Evolutionary conservation across 2,797 vertebrate genomes (phyloP).

Genomic region (Nannoperca obscura): DNA sequence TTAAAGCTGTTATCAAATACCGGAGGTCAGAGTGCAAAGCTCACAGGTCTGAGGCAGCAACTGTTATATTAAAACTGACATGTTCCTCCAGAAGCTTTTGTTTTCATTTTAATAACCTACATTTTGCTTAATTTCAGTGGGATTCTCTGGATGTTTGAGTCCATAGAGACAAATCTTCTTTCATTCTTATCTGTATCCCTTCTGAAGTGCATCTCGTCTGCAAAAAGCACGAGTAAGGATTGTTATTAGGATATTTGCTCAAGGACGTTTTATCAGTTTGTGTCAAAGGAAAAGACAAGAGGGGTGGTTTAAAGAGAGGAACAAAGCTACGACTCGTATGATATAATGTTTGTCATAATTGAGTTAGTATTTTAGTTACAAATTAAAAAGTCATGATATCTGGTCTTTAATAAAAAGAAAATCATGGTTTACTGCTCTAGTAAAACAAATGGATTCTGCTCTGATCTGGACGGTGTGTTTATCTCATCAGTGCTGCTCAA

Average conservation of each 20-base stretch:
- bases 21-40: neutral
- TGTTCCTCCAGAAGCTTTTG: neutral
- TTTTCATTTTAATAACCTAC: neutral
- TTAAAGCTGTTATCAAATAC: slow-evolving; percentile 11
- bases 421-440: neutral
- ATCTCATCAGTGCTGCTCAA: neutral
- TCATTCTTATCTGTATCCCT: slow-evolving; percentile 13
- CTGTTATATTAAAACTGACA: neutral
- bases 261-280: slow-evolving; percentile 30
- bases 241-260: slow-evolving; percentile 4
- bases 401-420: neutral
- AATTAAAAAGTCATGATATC: neutral
- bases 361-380: neutral
- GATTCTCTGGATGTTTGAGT: slow-evolving; percentile 14
- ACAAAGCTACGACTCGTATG: neutral
- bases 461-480: neutral
- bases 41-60: neutral
- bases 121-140: neutral
- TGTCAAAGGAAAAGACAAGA: slow-evolving; percentile 11
- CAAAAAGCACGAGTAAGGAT: too few species aligned
- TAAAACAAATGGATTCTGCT: neutral
- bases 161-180: neutral
- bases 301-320: neutral
- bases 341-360: neutral
- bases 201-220: slow-evolving; percentile 18